Percentiles rank a stretch among this genome's conserved stretches.
Conservation (phyloP, 2,797 vertebrate genomes). For the Galaxias olidus region DNA sequence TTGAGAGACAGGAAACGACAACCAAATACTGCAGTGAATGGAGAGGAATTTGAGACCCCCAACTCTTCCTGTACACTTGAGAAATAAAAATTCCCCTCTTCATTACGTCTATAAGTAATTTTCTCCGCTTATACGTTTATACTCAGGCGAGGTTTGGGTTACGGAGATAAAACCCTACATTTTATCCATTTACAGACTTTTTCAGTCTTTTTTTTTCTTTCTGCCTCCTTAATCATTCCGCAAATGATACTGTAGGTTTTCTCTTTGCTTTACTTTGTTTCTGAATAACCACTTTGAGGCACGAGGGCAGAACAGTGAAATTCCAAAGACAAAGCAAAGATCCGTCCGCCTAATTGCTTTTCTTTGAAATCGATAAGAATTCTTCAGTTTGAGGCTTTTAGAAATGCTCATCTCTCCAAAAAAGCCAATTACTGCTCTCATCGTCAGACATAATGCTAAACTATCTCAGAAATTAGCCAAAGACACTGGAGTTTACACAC, state of each 20-base stretch:
- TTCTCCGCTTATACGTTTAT: neutral
- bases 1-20: too few relatives aligned
- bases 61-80: too few relatives aligned
- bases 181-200: neutral
- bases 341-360: slow-evolving; percentile 32
- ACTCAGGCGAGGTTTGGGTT: slow-evolving; percentile 12
- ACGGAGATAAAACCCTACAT: neutral
- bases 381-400: slow-evolving; percentile 16
- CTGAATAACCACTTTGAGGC: slow-evolving; percentile 12
- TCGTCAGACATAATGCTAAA: slow-evolving; percentile 25
- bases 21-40: too few relatives aligned
- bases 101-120: too few relatives aligned
- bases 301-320: slow-evolving; percentile 21
- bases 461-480: slow-evolving; percentile 16
- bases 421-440: slow-evolving; percentile 44
- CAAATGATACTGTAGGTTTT: slow-evolving; percentile 26
- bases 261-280: slow-evolving; percentile 20
- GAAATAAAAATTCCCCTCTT: too few relatives aligned
- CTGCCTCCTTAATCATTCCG: slow-evolving; percentile 16
- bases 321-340: slow-evolving; percentile 22
- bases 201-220: neutral
- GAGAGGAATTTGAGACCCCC: too few relatives aligned
- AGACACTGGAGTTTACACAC: slow-evolving; percentile 10
- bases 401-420: slow-evolving; percentile 40
- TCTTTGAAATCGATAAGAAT: slow-evolving; percentile 9